A percentile compares a stretch with the other conserved stretches of the same genome.
Evolutionary conservation across 2,888 invertebrate genomes (phyloP).

Genomic region (Parnassius orleans): DNA sequence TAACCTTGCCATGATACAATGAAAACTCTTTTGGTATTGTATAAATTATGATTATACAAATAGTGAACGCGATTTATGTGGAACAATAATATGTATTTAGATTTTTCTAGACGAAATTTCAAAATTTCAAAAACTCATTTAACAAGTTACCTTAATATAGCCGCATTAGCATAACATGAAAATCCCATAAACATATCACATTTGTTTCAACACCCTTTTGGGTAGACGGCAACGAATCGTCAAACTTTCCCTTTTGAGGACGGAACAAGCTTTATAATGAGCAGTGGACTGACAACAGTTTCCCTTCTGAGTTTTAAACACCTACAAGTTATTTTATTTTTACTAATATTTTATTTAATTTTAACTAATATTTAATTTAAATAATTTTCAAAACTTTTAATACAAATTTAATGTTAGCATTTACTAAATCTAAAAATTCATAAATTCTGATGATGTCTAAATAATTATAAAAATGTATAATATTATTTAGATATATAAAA

Average conservation of each 20-base stretch:
- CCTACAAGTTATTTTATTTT: background rate
- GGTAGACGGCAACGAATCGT: conserved; percentile 53
- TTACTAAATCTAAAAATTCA: too few species aligned
- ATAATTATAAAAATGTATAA: too few species aligned
- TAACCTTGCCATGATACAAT: too few species aligned
- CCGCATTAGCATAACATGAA: conserved; percentile 74
- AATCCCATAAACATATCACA: conserved; percentile 77
- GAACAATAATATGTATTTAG: background rate
- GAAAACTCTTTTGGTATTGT: too few species aligned
- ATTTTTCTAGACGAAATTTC: conserved; percentile 4
- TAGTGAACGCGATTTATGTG: too few species aligned
- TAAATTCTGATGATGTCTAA: too few species aligned
- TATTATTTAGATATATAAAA: too few species aligned
- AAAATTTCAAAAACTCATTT: conserved; percentile 17
- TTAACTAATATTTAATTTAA: too few species aligned
- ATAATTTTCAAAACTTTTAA: too few species aligned
- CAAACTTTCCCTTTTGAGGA: conserved; percentile 52
- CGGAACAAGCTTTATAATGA: conserved; percentile 26
- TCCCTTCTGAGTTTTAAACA: background rate
- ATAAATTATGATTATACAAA: too few species aligned
- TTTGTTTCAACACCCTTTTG: conserved; percentile 71
- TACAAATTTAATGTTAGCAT: too few species aligned
- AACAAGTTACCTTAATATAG: conserved; percentile 29
- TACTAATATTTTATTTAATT: too few species aligned
- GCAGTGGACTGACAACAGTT: conserved; percentile 26